phyloP scores from a whole-genome alignment of 1,140 invertebrate genomes.

The Drosophila arizonae region DNA sequence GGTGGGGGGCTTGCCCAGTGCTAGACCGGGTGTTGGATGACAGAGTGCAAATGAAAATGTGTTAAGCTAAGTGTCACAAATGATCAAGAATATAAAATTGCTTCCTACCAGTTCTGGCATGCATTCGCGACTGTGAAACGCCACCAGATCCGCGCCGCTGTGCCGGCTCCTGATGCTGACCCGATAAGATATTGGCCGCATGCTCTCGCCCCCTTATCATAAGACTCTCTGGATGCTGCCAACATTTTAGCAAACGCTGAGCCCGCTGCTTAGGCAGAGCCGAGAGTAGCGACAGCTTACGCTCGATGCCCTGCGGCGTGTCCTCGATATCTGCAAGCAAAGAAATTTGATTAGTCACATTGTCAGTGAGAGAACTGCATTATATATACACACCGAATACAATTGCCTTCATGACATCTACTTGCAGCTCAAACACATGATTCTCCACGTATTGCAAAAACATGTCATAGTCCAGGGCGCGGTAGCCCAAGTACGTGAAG shows the following conservation, averaged over 20 bases:
- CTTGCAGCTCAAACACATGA: constrained; percentile 92
- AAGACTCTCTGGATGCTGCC: constrained; percentile 90
- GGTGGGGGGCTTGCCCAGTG: constrained; percentile 62
- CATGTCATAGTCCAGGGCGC: constrained; percentile 88
- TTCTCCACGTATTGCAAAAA: constrained; percentile 91
- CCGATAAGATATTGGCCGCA: constrained; percentile 89
- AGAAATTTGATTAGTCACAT: too few species aligned
- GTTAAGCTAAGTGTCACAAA: neutral
- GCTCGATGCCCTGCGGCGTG: constrained; percentile 85
- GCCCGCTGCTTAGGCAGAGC: constrained; percentile 89
- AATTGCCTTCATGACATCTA: constrained; percentile 93
- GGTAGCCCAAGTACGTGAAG: constrained; percentile 92
- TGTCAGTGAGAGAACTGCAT: neutral
- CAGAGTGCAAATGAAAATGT: constrained; percentile 28
- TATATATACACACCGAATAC: constrained; percentile 86
- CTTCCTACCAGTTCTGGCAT: constrained; percentile 56
- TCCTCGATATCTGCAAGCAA: constrained; percentile 87
- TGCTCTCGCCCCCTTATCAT: constrained; percentile 91
- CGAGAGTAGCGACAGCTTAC: constrained; percentile 89
- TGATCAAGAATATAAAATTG: neutral
- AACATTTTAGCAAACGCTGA: constrained; percentile 89
- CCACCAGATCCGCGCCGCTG: constrained; percentile 55
- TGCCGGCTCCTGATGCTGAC: constrained; percentile 83
- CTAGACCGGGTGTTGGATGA: constrained; percentile 34
- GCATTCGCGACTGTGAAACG: constrained; percentile 52